Base-by-base conservation (phyloP, 2,113 vertebrate genomes). In the Rhea pennata region DNA sequence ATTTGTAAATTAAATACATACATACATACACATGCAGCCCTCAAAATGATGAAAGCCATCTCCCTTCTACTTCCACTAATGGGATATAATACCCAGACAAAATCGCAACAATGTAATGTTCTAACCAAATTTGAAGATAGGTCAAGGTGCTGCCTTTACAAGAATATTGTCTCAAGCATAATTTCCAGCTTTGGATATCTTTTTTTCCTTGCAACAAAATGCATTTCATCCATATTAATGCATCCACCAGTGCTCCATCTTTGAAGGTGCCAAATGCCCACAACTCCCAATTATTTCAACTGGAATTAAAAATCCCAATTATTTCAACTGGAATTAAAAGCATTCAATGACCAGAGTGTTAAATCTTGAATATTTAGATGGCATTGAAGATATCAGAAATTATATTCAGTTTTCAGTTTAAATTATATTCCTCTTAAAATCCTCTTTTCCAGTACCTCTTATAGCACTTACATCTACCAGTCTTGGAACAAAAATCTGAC, bases 311-410 rank as follows among this genome's bases (percentile, higher is more conserved):
- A 46, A 36, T 92, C 64, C 81, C 74, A 79, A 46, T 42, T 91
- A 74, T 70, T 95, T 87, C 84, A 92, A 59, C 5, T 40, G 29
- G 19, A 92, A 90, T 78, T 89, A 87, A 82, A 87, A 46, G 12
- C 33, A 93, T 74, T 95, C 75, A 77, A 88, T 91, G 54, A 87
- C 50, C 78, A 89, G 61, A n/a, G 24, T 62, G 54, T 40, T 53
- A 6, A n/a, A 56, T 90, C 59, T 59, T 88, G 29, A 83, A 74
- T 91, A 87, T 79, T 89, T 84, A 93, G 71, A 85, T 82, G n/a
- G 16, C 73, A 73, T 70, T 54, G 87, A 76, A 93, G 58, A 67
- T 21, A 82, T 2, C 56, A 79, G 71, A 92, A 89, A 91, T 85
- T 80, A 92, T 15, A 87, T 64, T 71, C 66, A 54, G 26, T 70